Conservation (phyloP, 1,140 invertebrate genomes). For the Drosophila seguyi region DNA sequence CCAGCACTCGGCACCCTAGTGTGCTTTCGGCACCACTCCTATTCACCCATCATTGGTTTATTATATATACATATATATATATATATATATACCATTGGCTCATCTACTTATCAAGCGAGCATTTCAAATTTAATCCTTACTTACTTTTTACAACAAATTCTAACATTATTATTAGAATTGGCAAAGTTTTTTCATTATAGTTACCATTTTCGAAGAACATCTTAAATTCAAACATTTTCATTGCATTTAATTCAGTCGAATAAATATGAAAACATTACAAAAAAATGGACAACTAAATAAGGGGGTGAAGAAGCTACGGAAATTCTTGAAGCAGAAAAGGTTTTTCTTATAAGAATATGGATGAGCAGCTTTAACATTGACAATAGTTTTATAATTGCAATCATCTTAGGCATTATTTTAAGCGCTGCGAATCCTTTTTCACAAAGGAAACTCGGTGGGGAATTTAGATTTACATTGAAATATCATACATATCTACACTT, state of each 20-base stretch:
- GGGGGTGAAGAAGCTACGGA: slow-evolving; percentile 19
- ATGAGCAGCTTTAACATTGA: not conserved
- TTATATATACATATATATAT: not conserved
- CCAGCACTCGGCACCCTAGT: slow-evolving; percentile 42
- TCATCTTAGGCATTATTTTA: not conserved
- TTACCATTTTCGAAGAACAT: slow-evolving; percentile 23
- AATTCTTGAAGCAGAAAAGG: not conserved
- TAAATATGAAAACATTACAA: slow-evolving; percentile 7
- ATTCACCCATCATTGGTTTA: slow-evolving; percentile 41
- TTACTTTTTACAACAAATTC: not conserved
- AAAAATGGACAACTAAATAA: slow-evolving; percentile 20
- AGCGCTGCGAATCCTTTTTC: not conserved
- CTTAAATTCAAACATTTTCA: slow-evolving; percentile 63
- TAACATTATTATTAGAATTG: slow-evolving; percentile 34
- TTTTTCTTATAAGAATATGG: not conserved
- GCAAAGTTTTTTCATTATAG: slow-evolving; percentile 23
- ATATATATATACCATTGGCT: slow-evolving; percentile 14
- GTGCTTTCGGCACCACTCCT: slow-evolving; percentile 36
- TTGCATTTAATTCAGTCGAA: slow-evolving; percentile 26
- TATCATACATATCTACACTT: too few relatives aligned
- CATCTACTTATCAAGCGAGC: slow-evolving; percentile 50
- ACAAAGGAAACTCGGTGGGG: not conserved
- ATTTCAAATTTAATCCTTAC: slow-evolving; percentile 48
- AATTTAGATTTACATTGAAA: not conserved
- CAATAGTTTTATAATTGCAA: not conserved